phyloP scores from a whole-genome alignment of 2,888 invertebrate species.

The Prostheceraeus crozeri region DNA sequence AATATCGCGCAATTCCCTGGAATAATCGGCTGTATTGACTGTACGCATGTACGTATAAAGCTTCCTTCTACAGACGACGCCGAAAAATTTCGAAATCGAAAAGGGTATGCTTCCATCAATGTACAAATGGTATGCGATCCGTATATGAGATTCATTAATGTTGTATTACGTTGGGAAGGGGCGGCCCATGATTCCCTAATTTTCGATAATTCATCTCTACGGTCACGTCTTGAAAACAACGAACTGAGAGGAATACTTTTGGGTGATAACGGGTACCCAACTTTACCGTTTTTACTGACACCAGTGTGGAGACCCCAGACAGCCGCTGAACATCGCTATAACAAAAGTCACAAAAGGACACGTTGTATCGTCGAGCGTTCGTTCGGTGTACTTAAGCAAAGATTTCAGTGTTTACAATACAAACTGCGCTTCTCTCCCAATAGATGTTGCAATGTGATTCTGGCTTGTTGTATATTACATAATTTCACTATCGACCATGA shows the following conservation, averaged over 20 bases:
- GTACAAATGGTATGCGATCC: constrained; percentile 10
- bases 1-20: constrained; percentile 21
- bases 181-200: constrained; percentile 28
- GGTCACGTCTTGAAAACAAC: constrained; percentile 11
- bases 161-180: constrained; percentile 19
- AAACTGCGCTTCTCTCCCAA: too few species aligned
- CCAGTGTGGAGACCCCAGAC: constrained; percentile 12
- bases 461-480: too few species aligned
- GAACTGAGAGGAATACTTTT: constrained; percentile 10
- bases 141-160: constrained; percentile 22
- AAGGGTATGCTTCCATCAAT: constrained; percentile 20
- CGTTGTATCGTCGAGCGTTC: constrained; percentile 12
- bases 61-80: constrained; percentile 20
- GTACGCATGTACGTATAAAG: constrained; percentile 1
- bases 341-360: constrained; percentile 22
- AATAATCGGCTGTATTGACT: background rate
- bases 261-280: constrained; percentile 26
- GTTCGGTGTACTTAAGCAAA: constrained; percentile 19
- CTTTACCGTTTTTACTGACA: constrained; percentile 19
- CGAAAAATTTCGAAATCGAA: constrained; percentile 24
- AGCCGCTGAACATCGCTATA: constrained; percentile 21
- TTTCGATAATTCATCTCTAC: constrained; percentile 24
- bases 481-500: too few species aligned
- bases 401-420: constrained; percentile 23
- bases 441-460: too few species aligned